phyloP scores from a whole-genome alignment of 2,113 vertebrate species.

The Microtus richardsoni region DNA sequence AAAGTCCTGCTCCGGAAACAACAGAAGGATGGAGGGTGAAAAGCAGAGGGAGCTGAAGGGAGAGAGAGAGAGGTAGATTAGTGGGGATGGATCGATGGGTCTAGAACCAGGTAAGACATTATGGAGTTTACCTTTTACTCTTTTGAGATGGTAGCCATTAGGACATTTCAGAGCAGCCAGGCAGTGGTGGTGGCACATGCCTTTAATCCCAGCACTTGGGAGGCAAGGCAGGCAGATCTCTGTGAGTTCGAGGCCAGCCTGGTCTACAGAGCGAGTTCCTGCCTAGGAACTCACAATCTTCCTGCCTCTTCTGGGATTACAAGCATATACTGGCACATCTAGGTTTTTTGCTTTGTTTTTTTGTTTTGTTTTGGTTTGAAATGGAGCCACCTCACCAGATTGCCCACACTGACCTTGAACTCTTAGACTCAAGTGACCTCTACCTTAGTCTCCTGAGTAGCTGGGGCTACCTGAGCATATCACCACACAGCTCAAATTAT shows the following conservation, averaged over 20 bases:
- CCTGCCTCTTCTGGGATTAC: not conserved
- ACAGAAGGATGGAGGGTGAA: not conserved
- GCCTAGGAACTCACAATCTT: not conserved
- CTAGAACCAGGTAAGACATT: not conserved
- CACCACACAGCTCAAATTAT: not conserved
- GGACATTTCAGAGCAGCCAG: not conserved
- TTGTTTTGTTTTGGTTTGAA: not conserved
- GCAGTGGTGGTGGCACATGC: too few species aligned
- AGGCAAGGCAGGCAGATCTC: too few species aligned
- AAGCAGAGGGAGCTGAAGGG: not conserved
- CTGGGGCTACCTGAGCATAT: too few species aligned
- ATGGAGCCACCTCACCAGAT: not conserved
- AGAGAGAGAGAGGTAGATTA: not conserved
- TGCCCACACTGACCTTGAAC: not conserved
- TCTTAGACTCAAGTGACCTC: not conserved
- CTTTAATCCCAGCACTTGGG: too few species aligned
- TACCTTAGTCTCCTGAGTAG: not conserved
- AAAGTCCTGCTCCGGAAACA: not conserved
- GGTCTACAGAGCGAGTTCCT: too few species aligned
- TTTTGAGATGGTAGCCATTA: not conserved
- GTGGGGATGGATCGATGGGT: not conserved
- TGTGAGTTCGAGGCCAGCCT: too few species aligned
- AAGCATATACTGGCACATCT: not conserved
- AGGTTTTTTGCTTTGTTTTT: not conserved
- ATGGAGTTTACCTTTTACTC: not conserved